Evolutionary conservation across 2,888 invertebrate genomes (phyloP).

Genomic region (Ischnus inquisitorius): DNA sequence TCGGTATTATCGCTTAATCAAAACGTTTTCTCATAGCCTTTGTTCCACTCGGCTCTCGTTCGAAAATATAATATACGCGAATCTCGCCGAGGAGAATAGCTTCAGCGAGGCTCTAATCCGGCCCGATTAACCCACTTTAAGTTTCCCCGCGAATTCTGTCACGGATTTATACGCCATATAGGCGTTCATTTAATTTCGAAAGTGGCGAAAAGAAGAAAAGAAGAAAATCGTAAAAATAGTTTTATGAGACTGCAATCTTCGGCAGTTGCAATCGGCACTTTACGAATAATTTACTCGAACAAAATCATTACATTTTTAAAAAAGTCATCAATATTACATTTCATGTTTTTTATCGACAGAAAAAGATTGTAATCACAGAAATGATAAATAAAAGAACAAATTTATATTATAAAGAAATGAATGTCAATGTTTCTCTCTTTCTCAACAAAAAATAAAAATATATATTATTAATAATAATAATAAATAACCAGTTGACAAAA

Average conservation of each 20-base stretch:
- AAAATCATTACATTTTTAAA: no score
- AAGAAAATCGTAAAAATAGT: background rate
- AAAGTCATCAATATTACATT: no score
- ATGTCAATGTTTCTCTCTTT: no score
- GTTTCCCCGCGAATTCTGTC: slow-evolving; percentile 48
- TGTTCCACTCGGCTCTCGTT: background rate
- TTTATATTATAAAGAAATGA: no score
- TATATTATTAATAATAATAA: no score
- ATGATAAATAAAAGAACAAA: no score
- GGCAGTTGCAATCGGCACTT: background rate
- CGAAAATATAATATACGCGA: slow-evolving; percentile 45
- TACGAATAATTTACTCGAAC: no score
- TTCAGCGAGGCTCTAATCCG: slow-evolving; percentile 48
- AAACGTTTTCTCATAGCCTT: slow-evolving; percentile 19
- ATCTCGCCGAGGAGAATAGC: slow-evolving; percentile 47
- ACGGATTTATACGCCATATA: slow-evolving; percentile 17
- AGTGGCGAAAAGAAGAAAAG: slow-evolving; percentile 11
- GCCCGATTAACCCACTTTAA: slow-evolving; percentile 66
- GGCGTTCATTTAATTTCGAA: background rate
- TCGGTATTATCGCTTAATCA: slow-evolving; percentile 9
- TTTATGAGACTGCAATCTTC: background rate
- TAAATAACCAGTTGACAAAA: no score
- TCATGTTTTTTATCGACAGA: no score
- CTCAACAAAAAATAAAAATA: no score
- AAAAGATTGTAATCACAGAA: no score